Evolutionary conservation across 2,888 invertebrate genomes (phyloP), one percentile per base, ranked within the genome.

Genomic region (Lithodes maja): DNA sequence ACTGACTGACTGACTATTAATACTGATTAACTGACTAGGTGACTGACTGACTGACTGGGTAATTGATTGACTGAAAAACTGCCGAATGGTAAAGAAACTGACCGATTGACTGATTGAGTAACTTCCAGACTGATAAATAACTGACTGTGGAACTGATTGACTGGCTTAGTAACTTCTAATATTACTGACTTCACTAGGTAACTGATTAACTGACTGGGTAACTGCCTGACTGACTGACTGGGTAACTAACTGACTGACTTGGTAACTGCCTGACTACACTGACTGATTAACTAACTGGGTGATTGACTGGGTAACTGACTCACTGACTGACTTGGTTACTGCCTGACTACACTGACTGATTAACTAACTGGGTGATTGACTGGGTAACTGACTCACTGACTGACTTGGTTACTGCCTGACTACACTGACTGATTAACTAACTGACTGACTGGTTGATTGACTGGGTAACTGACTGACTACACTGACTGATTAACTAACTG

Each of bases 331-430:
- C 50, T 33, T 33, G 33, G 74, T 61, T 9, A 15, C 9, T 74
- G n/a, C 5, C 74, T 74, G 74, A 78, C 52, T 52, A n/a, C 9
- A 77, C 12, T 15, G 53, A 53, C 79, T 79, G 79, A 79, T 2
- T 71, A 15, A 55, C 80, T 80, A 55, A 80, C 53, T 80, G 80
- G 33, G 1, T 80, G 80, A 54, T 49, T 2, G 54, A 80, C 54
- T 15, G 55, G 55, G 49, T 77, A 5, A 50, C 50, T 2, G 77
- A 33, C 9, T 49, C 2, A 33, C 9, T n/a, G 50, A 49, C 52
- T 49, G 77, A 77, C 50, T 77, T 12, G 55, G 49, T 77, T 3
- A 49, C 50, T 1, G 77, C 3, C 9, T 50, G 5, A 33, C 9
- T n/a, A n/a, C 33, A 49, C 52, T 50, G 77, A 77, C 50, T 77